Percentiles rank a stretch among this genome's conserved stretches.
Evolutionary conservation across 2,888 invertebrate species (phyloP).

Genomic region (Artemia sinica): DNA sequence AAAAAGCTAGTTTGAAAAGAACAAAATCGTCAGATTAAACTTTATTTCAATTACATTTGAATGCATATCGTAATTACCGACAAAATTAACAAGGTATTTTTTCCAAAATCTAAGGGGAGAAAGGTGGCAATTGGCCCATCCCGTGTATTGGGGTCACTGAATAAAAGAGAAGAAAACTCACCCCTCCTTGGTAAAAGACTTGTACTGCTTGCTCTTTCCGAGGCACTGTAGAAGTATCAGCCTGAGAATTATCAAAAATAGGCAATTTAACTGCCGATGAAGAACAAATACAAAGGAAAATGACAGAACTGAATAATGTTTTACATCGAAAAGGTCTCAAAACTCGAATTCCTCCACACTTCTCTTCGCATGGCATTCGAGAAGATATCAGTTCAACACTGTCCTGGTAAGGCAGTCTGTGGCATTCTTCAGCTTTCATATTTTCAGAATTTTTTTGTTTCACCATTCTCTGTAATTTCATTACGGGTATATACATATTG

Average conservation of each 20-base stretch:
- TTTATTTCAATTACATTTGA: too few species aligned
- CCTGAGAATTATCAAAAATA: neutral
- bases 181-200: constrained; percentile 9
- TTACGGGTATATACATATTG: neutral
- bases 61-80: too few species aligned
- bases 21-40: too few species aligned
- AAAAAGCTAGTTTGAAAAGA: too few species aligned
- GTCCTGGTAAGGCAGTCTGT: neutral
- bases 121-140: too few species aligned
- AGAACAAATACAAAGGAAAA: neutral
- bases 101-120: too few species aligned
- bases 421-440: neutral
- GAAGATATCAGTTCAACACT: constrained; percentile 7
- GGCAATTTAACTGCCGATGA: neutral
- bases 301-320: neutral
- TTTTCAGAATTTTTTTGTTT: neutral
- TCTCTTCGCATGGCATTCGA: neutral
- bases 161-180: neutral
- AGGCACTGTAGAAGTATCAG: neutral
- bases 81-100: too few species aligned
- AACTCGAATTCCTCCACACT: neutral
- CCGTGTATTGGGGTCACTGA: neutral
- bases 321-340: neutral
- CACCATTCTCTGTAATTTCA: neutral
- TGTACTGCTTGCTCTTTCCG: neutral